Percentiles rank a stretch among this genome's conserved stretches.
Conservation (phyloP, 2,113 vertebrate species). For the Aptenodytes patagonicus region DNA sequence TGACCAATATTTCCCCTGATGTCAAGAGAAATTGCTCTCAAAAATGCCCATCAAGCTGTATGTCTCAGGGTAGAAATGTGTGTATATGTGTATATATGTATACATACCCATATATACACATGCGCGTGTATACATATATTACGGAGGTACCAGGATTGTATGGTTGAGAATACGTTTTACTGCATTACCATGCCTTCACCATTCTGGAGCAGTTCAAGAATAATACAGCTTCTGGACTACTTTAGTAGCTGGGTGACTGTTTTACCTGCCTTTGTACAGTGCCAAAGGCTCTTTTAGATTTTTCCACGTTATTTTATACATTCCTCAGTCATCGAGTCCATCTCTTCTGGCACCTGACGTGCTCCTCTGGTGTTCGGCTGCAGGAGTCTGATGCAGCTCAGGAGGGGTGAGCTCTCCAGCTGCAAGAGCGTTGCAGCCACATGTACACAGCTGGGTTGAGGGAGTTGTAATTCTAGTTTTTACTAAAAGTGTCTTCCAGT, state of each 20-base stretch:
- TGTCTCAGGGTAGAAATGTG: background rate
- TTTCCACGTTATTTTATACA: fast-evolving
- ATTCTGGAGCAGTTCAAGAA: background rate
- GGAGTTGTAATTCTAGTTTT: background rate
- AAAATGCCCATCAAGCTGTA: background rate
- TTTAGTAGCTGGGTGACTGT: background rate
- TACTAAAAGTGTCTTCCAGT: background rate
- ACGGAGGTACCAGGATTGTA: background rate
- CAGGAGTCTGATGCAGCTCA: background rate
- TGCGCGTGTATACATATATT: background rate
- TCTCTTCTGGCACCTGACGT: background rate
- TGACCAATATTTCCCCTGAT: background rate
- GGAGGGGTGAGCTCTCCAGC: background rate
- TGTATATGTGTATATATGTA: no score
- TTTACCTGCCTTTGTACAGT: background rate
- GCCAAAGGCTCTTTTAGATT: background rate
- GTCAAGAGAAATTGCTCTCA: background rate
- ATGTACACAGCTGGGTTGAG: background rate
- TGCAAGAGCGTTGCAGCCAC: no score
- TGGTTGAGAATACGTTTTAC: background rate
- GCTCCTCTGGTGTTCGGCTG: background rate
- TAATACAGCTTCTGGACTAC: background rate
- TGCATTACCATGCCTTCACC: background rate
- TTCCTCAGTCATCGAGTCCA: background rate
- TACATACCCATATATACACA: background rate